Evolutionary conservation across 2,888 invertebrate species (phyloP).

Genomic region (Chalcosyrphus nemorum): DNA sequence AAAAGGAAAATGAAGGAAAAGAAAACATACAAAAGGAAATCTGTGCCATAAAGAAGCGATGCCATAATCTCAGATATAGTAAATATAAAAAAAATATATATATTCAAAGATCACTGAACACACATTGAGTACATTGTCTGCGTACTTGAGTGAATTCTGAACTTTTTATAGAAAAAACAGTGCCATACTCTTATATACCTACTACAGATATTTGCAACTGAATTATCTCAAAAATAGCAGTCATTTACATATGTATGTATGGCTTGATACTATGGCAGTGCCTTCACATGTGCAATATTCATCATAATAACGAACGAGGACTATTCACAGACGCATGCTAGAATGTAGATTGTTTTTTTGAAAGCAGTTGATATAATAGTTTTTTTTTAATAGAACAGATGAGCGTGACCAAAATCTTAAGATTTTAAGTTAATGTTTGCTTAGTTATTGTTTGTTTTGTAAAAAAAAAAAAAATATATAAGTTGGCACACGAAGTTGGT

Average conservation of each 20-base stretch:
- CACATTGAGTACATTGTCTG: neutral
- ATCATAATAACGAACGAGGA: constrained; percentile 28
- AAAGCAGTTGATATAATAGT: constrained; percentile 7
- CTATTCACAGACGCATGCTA: constrained; percentile 22
- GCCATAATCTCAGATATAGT: constrained; percentile 71
- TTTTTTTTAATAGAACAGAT: constrained; percentile 14
- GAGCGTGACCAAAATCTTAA: constrained; percentile 71
- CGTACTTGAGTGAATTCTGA: constrained; percentile 62
- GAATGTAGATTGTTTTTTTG: constrained; percentile 20
- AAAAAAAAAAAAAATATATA: constrained; percentile 6
- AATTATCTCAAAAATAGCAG: constrained; percentile 3
- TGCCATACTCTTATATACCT: constrained; percentile 59
- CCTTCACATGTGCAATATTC: constrained; percentile 69
- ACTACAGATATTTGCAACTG: neutral
- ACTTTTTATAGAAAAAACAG: constrained; percentile 63
- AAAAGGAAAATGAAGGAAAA: constrained; percentile 5
- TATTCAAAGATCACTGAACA: constrained; percentile 30
- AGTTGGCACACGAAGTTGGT: constrained; percentile 20
- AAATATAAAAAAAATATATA: constrained; percentile 16
- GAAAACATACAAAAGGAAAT: constrained; percentile 21
- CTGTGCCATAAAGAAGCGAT: constrained; percentile 71
- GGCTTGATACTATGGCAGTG: constrained; percentile 61
- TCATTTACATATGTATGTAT: constrained; percentile 19
- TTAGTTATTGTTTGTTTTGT: constrained; percentile 61
- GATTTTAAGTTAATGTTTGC: constrained; percentile 60